Evolutionary conservation across 2,888 invertebrate genomes (phyloP).

Genomic region (Pterostichus niger): DNA sequence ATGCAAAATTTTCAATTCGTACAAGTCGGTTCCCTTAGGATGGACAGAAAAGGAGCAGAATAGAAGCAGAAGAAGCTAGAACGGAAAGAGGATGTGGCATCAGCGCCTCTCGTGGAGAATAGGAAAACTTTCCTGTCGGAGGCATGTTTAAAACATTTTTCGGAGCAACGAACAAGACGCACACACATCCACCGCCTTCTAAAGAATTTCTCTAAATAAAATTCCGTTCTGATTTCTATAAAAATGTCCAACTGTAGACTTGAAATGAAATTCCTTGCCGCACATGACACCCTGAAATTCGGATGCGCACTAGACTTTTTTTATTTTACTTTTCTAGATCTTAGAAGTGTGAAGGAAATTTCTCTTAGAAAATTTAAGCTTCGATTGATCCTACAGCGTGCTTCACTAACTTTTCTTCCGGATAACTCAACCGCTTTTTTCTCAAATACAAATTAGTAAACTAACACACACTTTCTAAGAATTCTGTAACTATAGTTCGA

Average conservation of each 20-base stretch:
- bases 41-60: slow-evolving; percentile 41
- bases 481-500: too few relatives aligned
- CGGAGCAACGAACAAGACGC: slow-evolving; percentile 28
- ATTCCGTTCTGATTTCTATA: slow-evolving; percentile 68
- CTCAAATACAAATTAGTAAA: not conserved
- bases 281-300: slow-evolving; percentile 46
- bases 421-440: not conserved
- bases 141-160: slow-evolving; percentile 56
- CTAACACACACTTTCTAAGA: too few relatives aligned
- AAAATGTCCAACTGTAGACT: slow-evolving; percentile 68
- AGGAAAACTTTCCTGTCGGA: slow-evolving; percentile 55
- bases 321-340: slow-evolving; percentile 21
- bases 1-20: slow-evolving; percentile 59
- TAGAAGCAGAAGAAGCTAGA: slow-evolving; percentile 21
- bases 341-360: slow-evolving; percentile 5
- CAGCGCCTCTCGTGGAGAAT: slow-evolving; percentile 42
- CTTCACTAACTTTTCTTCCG: not conserved
- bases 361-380: slow-evolving; percentile 20
- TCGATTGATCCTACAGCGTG: slow-evolving; percentile 7
- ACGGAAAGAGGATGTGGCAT: slow-evolving; percentile 37
- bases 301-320: not conserved
- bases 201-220: slow-evolving; percentile 66
- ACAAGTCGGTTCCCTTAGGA: slow-evolving; percentile 58
- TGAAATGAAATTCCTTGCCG: slow-evolving; percentile 69
- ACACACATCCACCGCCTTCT: slow-evolving; percentile 50